A percentile compares a stretch with the other conserved stretches of the same genome.
Evolutionary conservation across 2,113 vertebrate genomes (phyloP).

Genomic region (Stegostoma tigrinum): DNA sequence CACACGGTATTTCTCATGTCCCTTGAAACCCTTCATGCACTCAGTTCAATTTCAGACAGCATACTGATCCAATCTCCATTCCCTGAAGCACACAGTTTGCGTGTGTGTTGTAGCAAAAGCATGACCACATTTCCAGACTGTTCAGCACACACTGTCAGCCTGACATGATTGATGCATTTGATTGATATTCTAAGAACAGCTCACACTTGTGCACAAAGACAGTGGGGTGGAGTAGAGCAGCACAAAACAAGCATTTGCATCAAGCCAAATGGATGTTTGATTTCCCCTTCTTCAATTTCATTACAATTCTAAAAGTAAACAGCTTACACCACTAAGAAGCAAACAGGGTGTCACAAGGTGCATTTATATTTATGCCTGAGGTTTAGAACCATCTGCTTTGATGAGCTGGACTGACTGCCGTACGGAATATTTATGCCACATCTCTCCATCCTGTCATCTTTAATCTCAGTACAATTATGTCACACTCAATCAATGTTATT

Average conservation of each 20-base stretch:
- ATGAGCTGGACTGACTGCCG: neutral
- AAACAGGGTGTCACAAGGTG: neutral
- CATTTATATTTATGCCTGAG: neutral
- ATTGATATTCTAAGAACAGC: neutral
- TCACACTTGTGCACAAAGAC: neutral
- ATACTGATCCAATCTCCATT: neutral
- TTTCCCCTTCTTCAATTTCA: neutral
- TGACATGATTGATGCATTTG: slow-evolving; percentile 5
- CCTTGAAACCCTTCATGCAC: neutral
- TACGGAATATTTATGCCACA: neutral
- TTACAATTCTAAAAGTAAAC: neutral
- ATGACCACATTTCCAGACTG: neutral
- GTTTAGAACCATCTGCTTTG: slow-evolving; percentile 1
- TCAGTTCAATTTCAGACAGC: neutral
- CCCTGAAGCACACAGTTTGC: neutral
- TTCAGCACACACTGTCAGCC: neutral
- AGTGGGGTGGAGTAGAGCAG: neutral
- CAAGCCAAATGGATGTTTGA: neutral
- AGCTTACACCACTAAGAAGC: neutral
- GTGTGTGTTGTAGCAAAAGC: neutral
- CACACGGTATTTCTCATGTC: neutral
- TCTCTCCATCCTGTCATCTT: too few species aligned
- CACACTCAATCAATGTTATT: neutral
- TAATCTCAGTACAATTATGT: neutral
- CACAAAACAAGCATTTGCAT: neutral